phyloP scores from a whole-genome alignment of 2,113 vertebrate genomes.

The Seriola rivoliana region DNA sequence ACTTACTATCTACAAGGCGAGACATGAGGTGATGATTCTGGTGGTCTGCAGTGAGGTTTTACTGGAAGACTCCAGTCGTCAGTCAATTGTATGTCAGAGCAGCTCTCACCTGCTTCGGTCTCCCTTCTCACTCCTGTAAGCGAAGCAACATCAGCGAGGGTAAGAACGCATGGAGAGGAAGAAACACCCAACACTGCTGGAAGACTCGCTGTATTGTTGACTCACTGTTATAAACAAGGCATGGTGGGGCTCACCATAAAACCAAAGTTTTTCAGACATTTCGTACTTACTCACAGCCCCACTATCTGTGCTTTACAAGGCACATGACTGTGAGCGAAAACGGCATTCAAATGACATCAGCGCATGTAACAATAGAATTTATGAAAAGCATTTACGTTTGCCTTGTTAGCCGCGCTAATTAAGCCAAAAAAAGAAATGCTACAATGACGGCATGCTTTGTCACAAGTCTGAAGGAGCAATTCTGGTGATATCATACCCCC shows the following conservation, averaged over 20 bases:
- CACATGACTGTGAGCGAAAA: constrained; percentile 36
- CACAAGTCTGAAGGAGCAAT: constrained; percentile 48
- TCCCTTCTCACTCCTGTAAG: constrained; percentile 12
- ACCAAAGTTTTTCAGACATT: constrained; percentile 54
- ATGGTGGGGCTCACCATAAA: constrained; percentile 55
- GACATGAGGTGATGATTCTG: constrained; percentile 27
- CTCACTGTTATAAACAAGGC: constrained; percentile 57
- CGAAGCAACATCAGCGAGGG: neutral
- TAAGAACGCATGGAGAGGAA: constrained; percentile 20
- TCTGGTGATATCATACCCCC: constrained; percentile 54
- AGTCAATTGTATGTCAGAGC: neutral
- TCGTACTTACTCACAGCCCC: constrained; percentile 41
- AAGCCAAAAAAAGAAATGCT: constrained; percentile 51
- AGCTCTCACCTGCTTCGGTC: constrained; percentile 19
- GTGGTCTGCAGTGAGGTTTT: constrained; percentile 24
- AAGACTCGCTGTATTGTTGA: constrained; percentile 46
- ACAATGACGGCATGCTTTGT: constrained; percentile 55
- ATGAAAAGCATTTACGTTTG: constrained; percentile 49
- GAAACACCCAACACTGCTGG: constrained; percentile 29
- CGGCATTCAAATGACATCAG: constrained; percentile 55
- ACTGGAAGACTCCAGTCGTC: constrained; percentile 36
- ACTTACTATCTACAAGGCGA: constrained; percentile 36
- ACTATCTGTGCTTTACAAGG: constrained; percentile 63
- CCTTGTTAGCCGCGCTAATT: constrained; percentile 52
- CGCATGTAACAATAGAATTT: constrained; percentile 48